Evolutionary conservation across 2,888 invertebrate species (phyloP).

Genomic region (Drosophila aldrichi): DNA sequence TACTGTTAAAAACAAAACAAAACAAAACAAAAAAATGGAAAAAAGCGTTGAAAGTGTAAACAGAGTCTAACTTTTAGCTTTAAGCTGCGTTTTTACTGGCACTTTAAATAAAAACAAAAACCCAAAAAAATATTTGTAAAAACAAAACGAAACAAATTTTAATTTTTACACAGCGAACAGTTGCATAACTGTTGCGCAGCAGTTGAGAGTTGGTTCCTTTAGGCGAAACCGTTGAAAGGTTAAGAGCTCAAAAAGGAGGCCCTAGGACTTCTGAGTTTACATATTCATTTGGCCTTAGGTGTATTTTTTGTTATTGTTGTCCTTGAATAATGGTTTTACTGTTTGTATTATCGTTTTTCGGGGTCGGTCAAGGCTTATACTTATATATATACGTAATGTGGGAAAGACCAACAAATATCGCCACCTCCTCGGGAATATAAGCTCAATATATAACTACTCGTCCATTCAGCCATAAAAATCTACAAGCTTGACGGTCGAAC

Average conservation of each 20-base stretch:
- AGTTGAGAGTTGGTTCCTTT: neutral
- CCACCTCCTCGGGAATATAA: no score
- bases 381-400: no score
- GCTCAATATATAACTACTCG: no score
- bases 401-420: no score
- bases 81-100: constrained; percentile 83
- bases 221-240: constrained; percentile 2
- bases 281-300: constrained; percentile 18
- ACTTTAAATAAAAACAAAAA: constrained; percentile 77
- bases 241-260: constrained; percentile 5
- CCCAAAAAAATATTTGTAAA: constrained; percentile 72
- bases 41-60: constrained; percentile 78
- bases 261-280: neutral
- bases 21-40: constrained; percentile 48
- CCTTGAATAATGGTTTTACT: constrained; percentile 15
- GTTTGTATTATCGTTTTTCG: no score
- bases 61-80: constrained; percentile 81
- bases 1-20: constrained; percentile 74
- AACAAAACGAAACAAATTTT: constrained; percentile 17
- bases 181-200: constrained; percentile 16
- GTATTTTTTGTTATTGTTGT: constrained; percentile 4
- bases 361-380: neutral
- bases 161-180: neutral
- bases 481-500: no score
- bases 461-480: no score